Evolutionary conservation across 2,797 vertebrate species (phyloP), one percentile per base, ranked within the genome.

Genomic region (Echeneis naucrates): DNA sequence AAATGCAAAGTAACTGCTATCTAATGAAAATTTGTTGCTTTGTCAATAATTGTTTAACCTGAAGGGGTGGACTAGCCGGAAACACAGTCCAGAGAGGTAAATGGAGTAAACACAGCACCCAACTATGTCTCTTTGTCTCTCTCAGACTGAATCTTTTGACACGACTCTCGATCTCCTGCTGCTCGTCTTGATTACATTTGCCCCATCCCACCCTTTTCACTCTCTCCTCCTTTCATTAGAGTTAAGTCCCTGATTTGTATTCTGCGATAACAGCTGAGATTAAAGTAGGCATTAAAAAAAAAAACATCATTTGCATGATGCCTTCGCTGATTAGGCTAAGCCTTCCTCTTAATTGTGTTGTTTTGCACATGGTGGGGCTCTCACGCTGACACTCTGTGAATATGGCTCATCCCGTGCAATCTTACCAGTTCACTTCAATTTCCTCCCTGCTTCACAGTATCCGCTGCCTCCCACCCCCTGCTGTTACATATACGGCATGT

Each of bases 221-320:
- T 57, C 75, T 78, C 44, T 84, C 83, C 42, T 82, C 66, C 62
- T 78, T 86, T 89, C 84, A 93, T 93, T 89, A 87, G 68, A 50
- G 54, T 74, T 92, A 92, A 93, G 82, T 87, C 68, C 64, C 86
- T 89, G 83, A 93, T 95, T 94, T 91, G 90, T 94, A 94, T 94
- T 93, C 93, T n/a, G 48, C 8, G 11, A 75, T 63, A 78, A 86
- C 79, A 45, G 62, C 73, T 72, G 21, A 70, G 63, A 91, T 91
- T 90, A 84, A 88, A 79, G 82, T 61, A 75, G 75, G 64, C 81
- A 79, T 71, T 66, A 35, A 19, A 57, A 60, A 82, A 90, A 88
- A 83, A 79, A 77, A 78, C 90, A 89, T 84, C 2, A 94, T 94
- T 93, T 94, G 88, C 92, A 94, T 92, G 85, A 90, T 90, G 87